A percentile compares a stretch with the other conserved stretches of the same genome.
Conservation (phyloP, 2,797 vertebrate genomes). For the Myioborus miniatus region DNA sequence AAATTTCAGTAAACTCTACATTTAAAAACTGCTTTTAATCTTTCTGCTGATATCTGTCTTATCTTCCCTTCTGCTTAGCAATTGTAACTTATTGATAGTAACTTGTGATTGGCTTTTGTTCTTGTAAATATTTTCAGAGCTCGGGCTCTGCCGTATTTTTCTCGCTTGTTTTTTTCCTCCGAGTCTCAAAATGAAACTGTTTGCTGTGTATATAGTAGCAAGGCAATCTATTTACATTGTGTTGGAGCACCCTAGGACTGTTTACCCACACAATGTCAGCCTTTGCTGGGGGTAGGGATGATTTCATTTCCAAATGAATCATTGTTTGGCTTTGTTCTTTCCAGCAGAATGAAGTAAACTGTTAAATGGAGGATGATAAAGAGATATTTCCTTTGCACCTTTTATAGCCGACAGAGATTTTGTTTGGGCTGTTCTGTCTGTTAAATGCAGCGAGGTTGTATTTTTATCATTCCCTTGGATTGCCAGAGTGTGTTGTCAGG, state of each 20-base stretch:
- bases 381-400: conserved; percentile 85
- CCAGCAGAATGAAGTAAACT: conserved; percentile 81
- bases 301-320: conserved; percentile 75
- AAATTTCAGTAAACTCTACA: not conserved
- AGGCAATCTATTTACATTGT: conserved; percentile 74
- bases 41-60: not conserved
- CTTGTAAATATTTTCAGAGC: conserved; percentile 42
- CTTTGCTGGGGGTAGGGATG: conserved; percentile 63
- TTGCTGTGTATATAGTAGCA: conserved; percentile 65
- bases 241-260: conserved; percentile 61
- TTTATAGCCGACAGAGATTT: conserved; percentile 79
- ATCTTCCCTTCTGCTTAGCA: not conserved
- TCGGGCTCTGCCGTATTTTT: conserved; percentile 45
- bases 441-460: conserved; percentile 34
- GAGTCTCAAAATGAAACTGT: conserved; percentile 54
- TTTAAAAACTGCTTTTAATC: not conserved
- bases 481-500: conserved; percentile 42
- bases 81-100: not conserved
- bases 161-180: conserved; percentile 42
- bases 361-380: conserved; percentile 86
- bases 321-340: conserved; percentile 66
- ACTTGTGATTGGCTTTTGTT: conserved; percentile 14
- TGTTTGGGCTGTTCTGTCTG: conserved; percentile 83
- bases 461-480: conserved; percentile 74
- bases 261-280: conserved; percentile 74